These are phyloP conservation scores for Columba livia DNA, from an alignment of 2,113 vertebrate genomes.

Conservation along the genomic window DNA sequence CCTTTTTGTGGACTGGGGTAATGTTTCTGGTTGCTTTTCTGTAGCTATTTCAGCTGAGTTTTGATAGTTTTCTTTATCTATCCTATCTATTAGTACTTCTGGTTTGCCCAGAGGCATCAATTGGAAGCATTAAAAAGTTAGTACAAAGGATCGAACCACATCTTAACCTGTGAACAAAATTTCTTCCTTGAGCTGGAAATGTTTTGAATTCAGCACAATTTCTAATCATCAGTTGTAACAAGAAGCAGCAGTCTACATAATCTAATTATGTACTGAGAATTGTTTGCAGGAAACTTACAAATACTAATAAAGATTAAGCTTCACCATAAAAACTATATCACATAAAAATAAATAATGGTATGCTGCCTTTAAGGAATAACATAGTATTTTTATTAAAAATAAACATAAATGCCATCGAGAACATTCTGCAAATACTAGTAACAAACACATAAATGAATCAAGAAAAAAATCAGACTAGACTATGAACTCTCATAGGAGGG, in stretches of 20 bases:
- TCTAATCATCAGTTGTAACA: conserved; percentile 26
- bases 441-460: background rate
- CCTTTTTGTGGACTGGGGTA: no score
- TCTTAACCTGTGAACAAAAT: background rate
- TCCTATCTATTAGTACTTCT: conserved; percentile 29
- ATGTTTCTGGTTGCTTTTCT: conserved; percentile 28
- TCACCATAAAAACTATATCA: conserved; percentile 15
- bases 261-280: background rate
- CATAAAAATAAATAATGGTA: conserved; percentile 23
- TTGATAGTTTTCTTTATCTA: conserved; percentile 55
- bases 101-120: conserved; percentile 12
- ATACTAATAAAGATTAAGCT: conserved; percentile 8
- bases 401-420: background rate
- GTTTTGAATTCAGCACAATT: conserved; percentile 5
- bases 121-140: conserved; percentile 19
- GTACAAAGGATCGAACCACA: background rate
- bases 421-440: background rate
- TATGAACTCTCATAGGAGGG: background rate
- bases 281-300: conserved; percentile 21
- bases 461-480: background rate
- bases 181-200: conserved; percentile 9
- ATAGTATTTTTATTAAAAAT: conserved; percentile 33
- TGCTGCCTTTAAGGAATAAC: background rate
- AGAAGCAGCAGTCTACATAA: conserved; percentile 5
- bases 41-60: background rate